Percentiles rank a stretch among this genome's conserved stretches.
Conservation (phyloP, 2,888 invertebrate species). For the Carterocephalus palaemon region DNA sequence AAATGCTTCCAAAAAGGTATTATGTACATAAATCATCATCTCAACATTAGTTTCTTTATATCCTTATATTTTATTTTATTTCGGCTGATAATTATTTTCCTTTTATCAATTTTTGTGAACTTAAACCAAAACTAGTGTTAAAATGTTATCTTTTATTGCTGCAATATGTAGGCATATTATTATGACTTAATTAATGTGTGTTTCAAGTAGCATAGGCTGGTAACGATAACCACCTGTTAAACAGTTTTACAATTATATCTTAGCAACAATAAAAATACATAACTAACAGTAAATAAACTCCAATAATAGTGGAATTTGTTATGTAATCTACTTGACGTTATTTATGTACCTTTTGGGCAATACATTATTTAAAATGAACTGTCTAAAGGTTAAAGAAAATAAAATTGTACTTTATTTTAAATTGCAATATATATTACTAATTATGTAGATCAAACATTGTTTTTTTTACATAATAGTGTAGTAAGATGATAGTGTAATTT, state of each 20-base stretch:
- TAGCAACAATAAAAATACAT: no score
- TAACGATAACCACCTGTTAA: no score
- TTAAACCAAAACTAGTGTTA: slow-evolving; percentile 22
- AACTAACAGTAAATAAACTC: no score
- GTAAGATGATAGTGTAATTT: slow-evolving; percentile 61
- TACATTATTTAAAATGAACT: slow-evolving; percentile 12
- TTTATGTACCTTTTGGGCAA: no score
- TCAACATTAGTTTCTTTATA: no score
- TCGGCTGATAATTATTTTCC: no score
- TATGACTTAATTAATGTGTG: no score
- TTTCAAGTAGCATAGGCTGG: no score
- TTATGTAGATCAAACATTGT: slow-evolving; percentile 40
- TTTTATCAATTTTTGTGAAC: slow-evolving; percentile 5
- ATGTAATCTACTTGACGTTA: no score
- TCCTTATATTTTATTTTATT: no score
- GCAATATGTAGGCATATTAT: neutral
- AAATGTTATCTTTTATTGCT: slow-evolving; percentile 8
- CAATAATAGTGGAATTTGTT: no score
- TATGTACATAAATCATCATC: slow-evolving; percentile 15
- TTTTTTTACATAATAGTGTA: slow-evolving; percentile 39
- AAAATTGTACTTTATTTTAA: slow-evolving; percentile 13
- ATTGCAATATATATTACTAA: slow-evolving; percentile 18
- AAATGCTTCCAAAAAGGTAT: slow-evolving; percentile 4
- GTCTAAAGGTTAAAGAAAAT: slow-evolving; percentile 7
- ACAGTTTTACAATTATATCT: no score